These are phyloP conservation scores for Eriocheir sinensis DNA, from an alignment of 1,140 invertebrate species.

Conservation along the genomic window DNA sequence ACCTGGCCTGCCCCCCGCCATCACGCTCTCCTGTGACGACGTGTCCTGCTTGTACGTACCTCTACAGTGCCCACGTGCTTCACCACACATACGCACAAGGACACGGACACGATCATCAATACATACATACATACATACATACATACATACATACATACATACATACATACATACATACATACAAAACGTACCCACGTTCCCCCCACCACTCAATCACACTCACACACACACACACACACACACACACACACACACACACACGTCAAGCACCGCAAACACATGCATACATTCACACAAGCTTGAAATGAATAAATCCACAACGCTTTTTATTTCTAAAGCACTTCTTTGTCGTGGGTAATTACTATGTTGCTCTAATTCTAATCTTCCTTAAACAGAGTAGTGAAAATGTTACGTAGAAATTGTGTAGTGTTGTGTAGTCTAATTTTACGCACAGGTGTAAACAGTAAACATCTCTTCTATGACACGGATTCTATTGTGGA, in stretches of 20 bases:
- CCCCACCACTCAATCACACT: too few species aligned
- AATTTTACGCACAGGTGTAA: not conserved
- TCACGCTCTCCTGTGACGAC: constrained; percentile 76
- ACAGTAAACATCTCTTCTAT: too few species aligned
- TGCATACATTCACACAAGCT: not conserved
- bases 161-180: not conserved
- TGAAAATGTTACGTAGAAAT: not conserved
- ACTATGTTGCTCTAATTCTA: not conserved
- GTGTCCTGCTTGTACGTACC: constrained; percentile 75
- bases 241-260: constrained; percentile 38
- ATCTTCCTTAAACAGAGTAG: not conserved
- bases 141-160: not conserved
- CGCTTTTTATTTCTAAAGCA: not conserved
- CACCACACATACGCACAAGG: not conserved
- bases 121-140: not conserved
- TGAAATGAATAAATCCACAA: not conserved
- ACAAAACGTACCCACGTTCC: too few species aligned
- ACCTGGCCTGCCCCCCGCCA: constrained; percentile 70
- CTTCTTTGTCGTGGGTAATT: not conserved
- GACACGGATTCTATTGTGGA: too few species aligned
- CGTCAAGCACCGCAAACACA: not conserved
- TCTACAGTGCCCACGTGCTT: not conserved
- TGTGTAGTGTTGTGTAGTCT: not conserved
- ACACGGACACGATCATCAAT: not conserved
- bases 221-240: not conserved